Percentiles rank a stretch among this genome's conserved stretches.
phyloP scores from a whole-genome alignment of 2,888 invertebrate species.

The Galerucella nymphaeae region DNA sequence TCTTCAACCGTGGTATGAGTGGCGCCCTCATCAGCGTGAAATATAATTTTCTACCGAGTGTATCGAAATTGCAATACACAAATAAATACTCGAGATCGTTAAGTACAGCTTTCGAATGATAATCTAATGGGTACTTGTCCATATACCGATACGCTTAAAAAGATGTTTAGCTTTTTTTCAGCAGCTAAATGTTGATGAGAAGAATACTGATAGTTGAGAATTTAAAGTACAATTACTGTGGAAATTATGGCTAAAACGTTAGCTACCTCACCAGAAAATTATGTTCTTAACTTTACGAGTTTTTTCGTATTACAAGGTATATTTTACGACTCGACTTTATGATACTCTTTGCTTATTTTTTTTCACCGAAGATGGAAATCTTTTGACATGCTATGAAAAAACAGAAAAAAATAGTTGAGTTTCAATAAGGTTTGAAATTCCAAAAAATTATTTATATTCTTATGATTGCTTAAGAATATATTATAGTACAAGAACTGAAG shows the following conservation, averaged over 20 bases:
- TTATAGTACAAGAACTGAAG: too few species aligned
- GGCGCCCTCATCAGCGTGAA: slow-evolving; percentile 7
- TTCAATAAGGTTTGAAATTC: too few species aligned
- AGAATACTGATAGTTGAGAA: background rate
- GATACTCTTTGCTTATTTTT: background rate
- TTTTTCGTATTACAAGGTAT: background rate
- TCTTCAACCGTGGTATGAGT: background rate
- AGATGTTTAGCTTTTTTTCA: background rate
- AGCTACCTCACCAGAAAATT: background rate
- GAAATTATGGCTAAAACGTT: background rate
- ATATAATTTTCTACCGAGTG: background rate
- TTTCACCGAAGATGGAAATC: background rate
- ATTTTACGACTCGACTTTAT: background rate
- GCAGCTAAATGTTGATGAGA: slow-evolving; percentile 1
- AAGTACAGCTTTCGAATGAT: slow-evolving; percentile 2
- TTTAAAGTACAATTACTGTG: background rate
- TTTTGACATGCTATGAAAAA: background rate
- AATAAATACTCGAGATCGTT: background rate
- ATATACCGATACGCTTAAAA: background rate
- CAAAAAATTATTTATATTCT: too few species aligned
- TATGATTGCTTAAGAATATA: too few species aligned
- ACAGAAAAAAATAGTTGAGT: too few species aligned
- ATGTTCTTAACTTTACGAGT: background rate
- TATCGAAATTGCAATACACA: background rate
- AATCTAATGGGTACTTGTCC: background rate